Evolutionary conservation across 2,888 invertebrate genomes (phyloP), one percentile per base, ranked within the genome.

Genomic region (Oscheius onirici): DNA sequence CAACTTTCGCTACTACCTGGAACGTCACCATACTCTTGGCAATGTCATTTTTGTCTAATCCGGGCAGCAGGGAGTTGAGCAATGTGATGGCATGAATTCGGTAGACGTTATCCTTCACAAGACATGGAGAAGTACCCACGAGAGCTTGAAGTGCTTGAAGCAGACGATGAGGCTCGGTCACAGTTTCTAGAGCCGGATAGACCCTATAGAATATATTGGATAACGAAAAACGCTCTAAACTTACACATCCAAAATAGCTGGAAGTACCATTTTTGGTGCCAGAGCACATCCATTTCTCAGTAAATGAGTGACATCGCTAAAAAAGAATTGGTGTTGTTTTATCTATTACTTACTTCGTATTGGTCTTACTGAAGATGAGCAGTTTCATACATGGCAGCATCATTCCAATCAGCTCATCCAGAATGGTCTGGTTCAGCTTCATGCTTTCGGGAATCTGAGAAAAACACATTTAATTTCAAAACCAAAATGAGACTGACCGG

Each of bases 41-140:
- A 51, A 92, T 91, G 88, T 95, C 95, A 86, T 95, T 95, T 0
- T 94, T 92, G 88, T 95, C 95, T 52, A 96, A 92, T 15, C 94
- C 95, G 0, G 95, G 95, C 20, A 96, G 89, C 0, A 93, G 91
- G 0, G 92, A 92, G 87, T 93, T 91, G 15, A 95, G 90, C 28
- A 95, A 90, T 0, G 94, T 93, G 20, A 95, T 90, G 0, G 69
- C 75, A 34, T 79, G 79, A 8, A 72, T 69, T 26, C 68, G 55
- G 41, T 68, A n/a, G 15, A 75, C 73, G 20, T 82, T 77, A 66
- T 87, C 85, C 26, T 86, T 77, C 15, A 89, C 81, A 85, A 90
- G 86, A 11, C 88, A 86, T 22, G 89, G 83, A 2, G 87, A 81
- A n/a, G 88, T 88, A 2, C 88, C 84, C 41, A 88, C 88, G 10